Evolutionary conservation across 2,113 vertebrate species (phyloP).

Genomic region (Gambusia holbrooki): DNA sequence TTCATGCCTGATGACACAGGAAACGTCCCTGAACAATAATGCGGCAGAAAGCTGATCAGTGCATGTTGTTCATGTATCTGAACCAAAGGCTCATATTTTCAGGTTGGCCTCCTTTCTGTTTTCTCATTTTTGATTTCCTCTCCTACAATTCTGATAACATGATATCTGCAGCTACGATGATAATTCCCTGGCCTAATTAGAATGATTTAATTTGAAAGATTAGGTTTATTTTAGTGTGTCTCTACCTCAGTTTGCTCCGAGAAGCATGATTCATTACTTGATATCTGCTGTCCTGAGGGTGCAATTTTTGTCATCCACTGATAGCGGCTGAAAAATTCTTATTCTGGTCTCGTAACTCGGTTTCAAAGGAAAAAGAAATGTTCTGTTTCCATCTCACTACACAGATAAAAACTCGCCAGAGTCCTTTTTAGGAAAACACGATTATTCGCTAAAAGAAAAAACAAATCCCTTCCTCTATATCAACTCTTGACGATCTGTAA

Average conservation of each 20-base stretch:
- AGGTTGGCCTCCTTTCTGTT: conserved; percentile 1
- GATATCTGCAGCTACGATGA: conserved; percentile 38
- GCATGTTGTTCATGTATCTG: not conserved
- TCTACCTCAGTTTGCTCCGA: conserved; percentile 14
- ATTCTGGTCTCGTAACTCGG: conserved; percentile 34
- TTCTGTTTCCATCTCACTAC: conserved; percentile 31
- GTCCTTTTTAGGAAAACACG: conserved; percentile 20
- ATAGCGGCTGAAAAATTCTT: conserved; percentile 34
- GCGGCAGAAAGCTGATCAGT: not conserved
- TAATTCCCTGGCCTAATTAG: conserved; percentile 39
- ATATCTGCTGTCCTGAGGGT: conserved; percentile 40
- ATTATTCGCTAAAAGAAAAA: conserved; percentile 32
- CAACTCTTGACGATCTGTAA: conserved; percentile 31
- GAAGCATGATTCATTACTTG: conserved; percentile 45
- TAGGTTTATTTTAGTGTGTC: conserved; percentile 5
- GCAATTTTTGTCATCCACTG: conserved; percentile 34
- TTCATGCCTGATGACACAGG: not conserved
- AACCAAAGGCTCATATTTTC: not conserved
- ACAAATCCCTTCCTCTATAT: conserved; percentile 19
- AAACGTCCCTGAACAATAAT: not conserved
- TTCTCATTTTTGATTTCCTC: not conserved
- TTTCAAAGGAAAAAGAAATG: conserved; percentile 10
- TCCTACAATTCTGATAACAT: conserved; percentile 17
- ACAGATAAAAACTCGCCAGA: conserved; percentile 37
- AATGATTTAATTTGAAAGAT: conserved; percentile 38